Evolutionary conservation across 2,888 invertebrate species (phyloP), one percentile per base, ranked within the genome.

Genomic region (Chymomyza caudatula): DNA sequence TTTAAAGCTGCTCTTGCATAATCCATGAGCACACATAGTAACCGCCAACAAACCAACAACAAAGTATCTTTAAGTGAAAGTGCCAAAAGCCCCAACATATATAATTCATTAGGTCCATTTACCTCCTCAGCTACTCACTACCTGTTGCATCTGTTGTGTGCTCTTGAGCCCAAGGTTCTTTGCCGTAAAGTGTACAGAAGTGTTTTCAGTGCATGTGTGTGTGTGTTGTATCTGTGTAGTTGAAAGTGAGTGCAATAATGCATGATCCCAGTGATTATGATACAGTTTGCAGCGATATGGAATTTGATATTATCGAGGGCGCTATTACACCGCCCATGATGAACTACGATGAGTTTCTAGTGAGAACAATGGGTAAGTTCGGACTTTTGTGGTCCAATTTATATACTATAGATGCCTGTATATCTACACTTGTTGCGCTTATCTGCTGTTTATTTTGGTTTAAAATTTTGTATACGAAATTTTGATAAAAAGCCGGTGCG

Each of bases 191-290:
- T 73, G 74, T 85, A 68, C 58, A 67, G 74, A 44, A 67, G 57
- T 20, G 65, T 69, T 25, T 29, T 19, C 2, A 56, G 64, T 57
- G 29, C 6, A 13, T 37, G n/a, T n/a, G n/a, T n/a, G n/a, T n/a
- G n/a, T n/a, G n/a, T n/a, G n/a, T n/a, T n/a, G n/a, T n/a, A n/a
- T n/a, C n/a, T n/a, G n/a, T n/a, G n/a, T n/a, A n/a, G n/a, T 5
- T n/a, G 4, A 8, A 47, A 8, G 19, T 15, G 29, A 44, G 13
- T 15, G 17, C 47, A 19, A 62, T 23, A 61, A 87, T 86, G 85
- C 77, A 83, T 53, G 86, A 88, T 73, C 77, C 88, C 3, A 69
- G 60, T 55, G 78, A 87, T 70, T 82, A 81, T 69, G 86, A 81
- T 67, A 81, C 82, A 1, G 85, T 86, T 11, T 84, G 63, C 42